Evolutionary conservation across 2,113 vertebrate genomes (phyloP).

Genomic region (Sinocyclocheilus maitianheensis): DNA sequence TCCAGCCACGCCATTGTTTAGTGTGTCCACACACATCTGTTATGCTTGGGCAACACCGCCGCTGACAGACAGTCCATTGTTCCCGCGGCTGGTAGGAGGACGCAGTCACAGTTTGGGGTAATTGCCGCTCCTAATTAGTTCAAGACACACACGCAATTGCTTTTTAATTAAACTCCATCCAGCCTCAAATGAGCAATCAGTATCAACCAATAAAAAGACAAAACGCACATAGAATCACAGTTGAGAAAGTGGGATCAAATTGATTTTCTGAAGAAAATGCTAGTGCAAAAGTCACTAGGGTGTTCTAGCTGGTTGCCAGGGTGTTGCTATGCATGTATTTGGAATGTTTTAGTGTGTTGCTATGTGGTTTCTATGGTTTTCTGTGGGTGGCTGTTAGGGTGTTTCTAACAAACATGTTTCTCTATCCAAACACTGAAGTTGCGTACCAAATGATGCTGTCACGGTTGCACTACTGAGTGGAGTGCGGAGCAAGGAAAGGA

Average conservation of each 20-base stretch:
- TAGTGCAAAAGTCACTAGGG: background rate
- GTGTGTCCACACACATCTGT: conserved; percentile 72
- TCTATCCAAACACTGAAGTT: too few relatives aligned
- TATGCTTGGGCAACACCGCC: conserved; percentile 67
- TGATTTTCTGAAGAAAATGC: background rate
- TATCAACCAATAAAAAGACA: conserved; percentile 38
- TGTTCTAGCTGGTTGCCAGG: background rate
- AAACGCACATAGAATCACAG: background rate
- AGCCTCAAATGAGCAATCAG: conserved; percentile 53
- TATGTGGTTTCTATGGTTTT: background rate
- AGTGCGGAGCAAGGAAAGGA: too few relatives aligned
- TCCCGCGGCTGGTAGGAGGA: conserved; percentile 57
- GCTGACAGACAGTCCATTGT: conserved; percentile 59
- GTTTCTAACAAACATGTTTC: too few relatives aligned
- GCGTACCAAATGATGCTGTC: too few relatives aligned
- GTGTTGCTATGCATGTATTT: background rate
- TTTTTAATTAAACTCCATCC: conserved; percentile 62
- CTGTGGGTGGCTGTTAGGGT: background rate
- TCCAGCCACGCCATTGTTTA: conserved; percentile 66
- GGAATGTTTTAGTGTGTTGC: background rate
- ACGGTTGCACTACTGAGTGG: too few relatives aligned
- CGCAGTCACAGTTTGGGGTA: conserved; percentile 64
- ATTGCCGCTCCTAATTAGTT: conserved; percentile 69
- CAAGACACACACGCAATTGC: conserved; percentile 57
- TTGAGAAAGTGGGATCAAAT: background rate